Percentiles rank a stretch among this genome's conserved stretches.
phyloP scores from a whole-genome alignment of 2,113 vertebrate genomes.

The Poecilia latipinna region DNA sequence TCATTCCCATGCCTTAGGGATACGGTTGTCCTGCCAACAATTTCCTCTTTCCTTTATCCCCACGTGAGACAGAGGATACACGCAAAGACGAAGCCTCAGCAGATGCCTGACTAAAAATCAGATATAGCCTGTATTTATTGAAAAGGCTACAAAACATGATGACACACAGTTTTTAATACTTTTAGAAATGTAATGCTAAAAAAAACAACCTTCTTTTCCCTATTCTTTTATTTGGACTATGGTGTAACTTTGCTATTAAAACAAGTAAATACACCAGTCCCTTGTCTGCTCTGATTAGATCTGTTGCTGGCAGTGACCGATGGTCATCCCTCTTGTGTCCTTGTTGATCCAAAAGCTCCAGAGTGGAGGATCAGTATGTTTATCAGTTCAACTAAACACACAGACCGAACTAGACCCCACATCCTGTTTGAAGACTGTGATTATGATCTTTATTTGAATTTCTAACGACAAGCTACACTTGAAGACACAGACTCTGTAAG shows the following conservation, averaged over 20 bases:
- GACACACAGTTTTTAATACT: no score
- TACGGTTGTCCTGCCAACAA: slow-evolving; percentile 27
- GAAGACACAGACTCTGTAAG: no score
- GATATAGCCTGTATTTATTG: no score
- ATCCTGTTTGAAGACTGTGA: neutral
- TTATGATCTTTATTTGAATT: neutral
- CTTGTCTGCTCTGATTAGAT: neutral
- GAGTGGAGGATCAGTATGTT: neutral
- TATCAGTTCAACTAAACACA: neutral
- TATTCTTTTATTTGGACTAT: neutral
- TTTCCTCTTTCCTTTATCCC: neutral
- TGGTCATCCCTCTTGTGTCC: neutral
- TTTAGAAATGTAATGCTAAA: no score
- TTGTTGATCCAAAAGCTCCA: no score
- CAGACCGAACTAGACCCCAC: neutral
- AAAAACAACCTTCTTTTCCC: no score
- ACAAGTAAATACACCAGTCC: neutral
- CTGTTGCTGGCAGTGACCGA: neutral
- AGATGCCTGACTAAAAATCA: neutral
- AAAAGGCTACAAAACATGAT: no score
- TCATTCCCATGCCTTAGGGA: slow-evolving; percentile 2
- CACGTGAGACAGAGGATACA: neutral
- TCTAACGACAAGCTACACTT: neutral
- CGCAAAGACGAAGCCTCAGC: neutral
- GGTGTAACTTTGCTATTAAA: neutral